Evolutionary conservation across 2,888 invertebrate genomes (phyloP).

Genomic region (Leuctra nigra): DNA sequence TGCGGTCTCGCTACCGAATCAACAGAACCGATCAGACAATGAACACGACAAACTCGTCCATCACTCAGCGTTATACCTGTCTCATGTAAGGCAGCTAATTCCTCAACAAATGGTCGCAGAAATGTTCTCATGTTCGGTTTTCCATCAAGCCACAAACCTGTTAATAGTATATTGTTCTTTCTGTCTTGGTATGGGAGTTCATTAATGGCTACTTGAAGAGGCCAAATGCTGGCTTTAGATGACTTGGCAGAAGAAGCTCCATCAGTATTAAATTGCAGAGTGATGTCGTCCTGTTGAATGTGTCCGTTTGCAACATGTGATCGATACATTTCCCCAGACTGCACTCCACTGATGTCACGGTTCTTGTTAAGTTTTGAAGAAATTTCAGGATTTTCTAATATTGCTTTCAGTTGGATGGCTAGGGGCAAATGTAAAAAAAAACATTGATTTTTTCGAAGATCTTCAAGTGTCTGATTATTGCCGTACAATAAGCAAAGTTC

Average conservation of each 20-base stretch:
- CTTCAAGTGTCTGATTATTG: too few species aligned
- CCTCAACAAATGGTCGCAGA: neutral
- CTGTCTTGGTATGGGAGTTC: slow-evolving; percentile 1
- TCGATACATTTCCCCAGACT: neutral
- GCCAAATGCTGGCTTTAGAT: neutral
- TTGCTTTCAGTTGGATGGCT: too few species aligned
- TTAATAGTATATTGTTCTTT: neutral
- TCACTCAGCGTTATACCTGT: neutral
- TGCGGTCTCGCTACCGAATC: slow-evolving; percentile 8
- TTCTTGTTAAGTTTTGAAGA: too few species aligned
- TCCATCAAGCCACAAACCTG: neutral
- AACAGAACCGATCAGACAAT: neutral
- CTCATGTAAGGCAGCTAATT: neutral
- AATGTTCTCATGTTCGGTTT: neutral
- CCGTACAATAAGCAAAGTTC: too few species aligned
- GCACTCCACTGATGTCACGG: too few species aligned
- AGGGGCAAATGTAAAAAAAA: too few species aligned
- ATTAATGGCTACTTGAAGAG: neutral
- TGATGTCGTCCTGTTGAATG: neutral
- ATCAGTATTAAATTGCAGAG: slow-evolving; percentile 2
- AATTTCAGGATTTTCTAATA: too few species aligned
- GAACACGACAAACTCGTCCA: neutral
- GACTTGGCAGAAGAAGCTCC: neutral
- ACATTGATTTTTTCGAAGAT: too few species aligned
- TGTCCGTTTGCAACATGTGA: neutral